A percentile compares a stretch with the other conserved stretches of the same genome.
Conservation (phyloP, 2,888 invertebrate genomes). For the Pecten maximus region DNA sequence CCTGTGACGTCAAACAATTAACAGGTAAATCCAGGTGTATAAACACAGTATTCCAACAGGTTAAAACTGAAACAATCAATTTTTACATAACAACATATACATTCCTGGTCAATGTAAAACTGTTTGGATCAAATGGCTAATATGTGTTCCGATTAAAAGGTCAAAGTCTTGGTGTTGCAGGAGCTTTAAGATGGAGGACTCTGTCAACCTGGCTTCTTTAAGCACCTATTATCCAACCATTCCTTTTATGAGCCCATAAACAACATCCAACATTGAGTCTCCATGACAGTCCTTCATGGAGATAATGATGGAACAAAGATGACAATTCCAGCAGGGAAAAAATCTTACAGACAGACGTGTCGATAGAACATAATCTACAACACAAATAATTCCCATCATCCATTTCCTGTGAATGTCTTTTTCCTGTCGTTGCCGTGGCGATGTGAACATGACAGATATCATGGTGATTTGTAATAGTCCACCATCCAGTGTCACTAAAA, state of each 20-base stretch:
- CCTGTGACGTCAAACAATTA: conserved; percentile 30
- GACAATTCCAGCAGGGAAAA: conserved; percentile 4
- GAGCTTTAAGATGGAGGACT: not conserved
- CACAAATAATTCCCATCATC: conserved; percentile 33
- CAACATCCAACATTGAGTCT: not conserved
- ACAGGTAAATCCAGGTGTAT: conserved; percentile 15
- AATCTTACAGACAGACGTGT: conserved; percentile 3
- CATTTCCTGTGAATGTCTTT: conserved; percentile 7
- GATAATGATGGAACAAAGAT: conserved; percentile 12
- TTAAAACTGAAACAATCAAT: not conserved
- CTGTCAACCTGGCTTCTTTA: not conserved
- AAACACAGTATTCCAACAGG: not conserved
- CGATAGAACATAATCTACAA: not conserved
- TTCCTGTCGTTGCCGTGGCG: not conserved
- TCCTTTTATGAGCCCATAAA: not conserved
- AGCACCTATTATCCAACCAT: not conserved
- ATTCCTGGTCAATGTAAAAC: not conserved
- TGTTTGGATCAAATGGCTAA: not conserved
- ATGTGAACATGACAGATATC: conserved; percentile 3
- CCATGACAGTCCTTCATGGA: not conserved
- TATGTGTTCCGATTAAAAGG: not conserved
- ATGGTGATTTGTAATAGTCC: not conserved
- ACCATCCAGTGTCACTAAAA: not conserved
- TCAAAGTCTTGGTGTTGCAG: not conserved
- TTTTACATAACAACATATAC: not conserved